Conservation (phyloP, 2,797 vertebrate species). For the Naso thynnoides region DNA sequence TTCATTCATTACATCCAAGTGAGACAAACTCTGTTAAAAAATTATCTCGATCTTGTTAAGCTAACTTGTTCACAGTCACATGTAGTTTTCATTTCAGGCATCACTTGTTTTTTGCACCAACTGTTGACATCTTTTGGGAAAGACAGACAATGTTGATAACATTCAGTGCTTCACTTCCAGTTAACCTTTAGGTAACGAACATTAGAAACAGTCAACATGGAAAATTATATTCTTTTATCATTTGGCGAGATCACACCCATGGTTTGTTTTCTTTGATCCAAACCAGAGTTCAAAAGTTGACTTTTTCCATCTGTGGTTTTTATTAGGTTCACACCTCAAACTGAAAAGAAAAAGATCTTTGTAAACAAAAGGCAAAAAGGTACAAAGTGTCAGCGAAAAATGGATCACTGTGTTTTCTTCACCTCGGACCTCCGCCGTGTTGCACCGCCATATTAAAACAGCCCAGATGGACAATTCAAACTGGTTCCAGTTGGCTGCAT, state of each 20-base stretch:
- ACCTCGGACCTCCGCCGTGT: too few species aligned
- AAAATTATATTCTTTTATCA: not conserved
- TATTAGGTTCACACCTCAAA: not conserved
- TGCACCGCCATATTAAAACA: too few species aligned
- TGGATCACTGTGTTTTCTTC: too few species aligned
- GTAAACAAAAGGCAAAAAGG: not conserved
- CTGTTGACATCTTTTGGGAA: not conserved
- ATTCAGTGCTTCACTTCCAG: not conserved
- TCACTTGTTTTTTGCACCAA: not conserved
- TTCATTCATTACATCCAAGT: not conserved
- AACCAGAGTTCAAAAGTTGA: slow-evolving; percentile 1
- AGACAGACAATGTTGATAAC: not conserved
- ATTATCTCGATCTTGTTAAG: slow-evolving; percentile 30
- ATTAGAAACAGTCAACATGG: not conserved
- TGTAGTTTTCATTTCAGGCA: not conserved
- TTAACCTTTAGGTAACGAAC: not conserved
- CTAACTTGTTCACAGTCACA: slow-evolving; percentile 3
- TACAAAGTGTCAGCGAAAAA: too few species aligned
- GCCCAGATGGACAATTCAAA: too few species aligned
- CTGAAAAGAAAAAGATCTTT: not conserved
- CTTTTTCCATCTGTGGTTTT: not conserved
- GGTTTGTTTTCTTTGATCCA: not conserved
- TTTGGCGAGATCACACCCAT: slow-evolving; percentile 21
- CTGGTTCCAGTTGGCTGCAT: too few species aligned
- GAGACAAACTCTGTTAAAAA: slow-evolving; percentile 1